A percentile compares a stretch with the other conserved stretches of the same genome.
phyloP scores from a whole-genome alignment of 2,797 vertebrate species.

The Petrocephalus sullivani region DNA sequence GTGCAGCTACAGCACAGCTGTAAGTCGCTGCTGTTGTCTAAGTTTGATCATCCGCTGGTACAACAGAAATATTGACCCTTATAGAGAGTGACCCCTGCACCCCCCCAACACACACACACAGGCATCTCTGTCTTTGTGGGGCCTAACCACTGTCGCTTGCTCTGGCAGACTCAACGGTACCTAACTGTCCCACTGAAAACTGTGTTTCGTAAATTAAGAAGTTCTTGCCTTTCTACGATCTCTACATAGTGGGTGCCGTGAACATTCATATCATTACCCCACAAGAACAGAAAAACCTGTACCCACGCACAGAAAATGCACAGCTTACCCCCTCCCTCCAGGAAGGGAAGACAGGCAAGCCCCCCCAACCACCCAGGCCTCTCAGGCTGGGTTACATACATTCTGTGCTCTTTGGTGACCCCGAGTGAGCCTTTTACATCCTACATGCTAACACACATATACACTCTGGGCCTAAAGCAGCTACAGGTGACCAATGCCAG shows the following conservation, averaged over 20 bases:
- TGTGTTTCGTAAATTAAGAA: not conserved
- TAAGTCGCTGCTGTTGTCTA: not conserved
- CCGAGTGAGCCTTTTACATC: not conserved
- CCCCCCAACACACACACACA: not conserved
- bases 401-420: not conserved
- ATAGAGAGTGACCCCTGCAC: not conserved
- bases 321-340: no score
- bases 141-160: not conserved
- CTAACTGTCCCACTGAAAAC: not conserved
- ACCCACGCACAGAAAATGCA: no score
- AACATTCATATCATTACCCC: not conserved
- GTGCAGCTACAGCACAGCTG: not conserved
- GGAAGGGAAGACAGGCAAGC: no score
- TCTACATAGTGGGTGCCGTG: not conserved
- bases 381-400: not conserved
- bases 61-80: not conserved
- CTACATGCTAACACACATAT: not conserved
- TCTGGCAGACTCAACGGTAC: not conserved
- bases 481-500: slow-evolving; percentile 13
- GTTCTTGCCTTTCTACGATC: not conserved
- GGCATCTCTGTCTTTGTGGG: not conserved
- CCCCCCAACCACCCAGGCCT: no score
- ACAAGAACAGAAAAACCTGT: not conserved
- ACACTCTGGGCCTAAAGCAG: not conserved
- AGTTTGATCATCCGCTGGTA: not conserved